Base-by-base conservation (phyloP, 2,888 invertebrate species). In the Coenonympha arcania region DNA sequence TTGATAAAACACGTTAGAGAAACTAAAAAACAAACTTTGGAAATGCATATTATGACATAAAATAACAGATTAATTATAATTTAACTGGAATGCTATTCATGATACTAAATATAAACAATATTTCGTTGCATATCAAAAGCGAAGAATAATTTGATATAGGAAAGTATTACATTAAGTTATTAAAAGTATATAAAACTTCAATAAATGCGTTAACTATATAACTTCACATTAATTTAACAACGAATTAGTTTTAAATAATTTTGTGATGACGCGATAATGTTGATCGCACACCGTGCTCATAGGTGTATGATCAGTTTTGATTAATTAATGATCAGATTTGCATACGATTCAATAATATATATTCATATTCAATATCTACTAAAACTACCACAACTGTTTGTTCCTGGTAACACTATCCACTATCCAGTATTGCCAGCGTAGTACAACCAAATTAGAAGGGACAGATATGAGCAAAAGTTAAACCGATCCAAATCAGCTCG, bases 121-220 rank as follows among this genome's bases (percentile, higher is more conserved):
- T 74, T n/a, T 79, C 79, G 79, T 79, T 79, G 79, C 76, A 76
- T 65, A 66, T 67, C 75, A 71, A 59, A 71, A 77, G 71, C 72
- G 61, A 69, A 66, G 66, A 68, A 65, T 54, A 56, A 62, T 11
- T 44, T 18, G 26, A 40, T 18, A 45, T 11, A 30, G 19, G 34
- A 26, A 28, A 44, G 31, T 28, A 39, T 15, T 34, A 39, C 15
- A 43, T 48, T 58, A 58, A 59, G 54, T 60, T 64, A 60, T 65
- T 58, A 57, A 50, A 59, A 54, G 42, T 55, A n/a, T n/a, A 57
- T 44, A 56, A 52, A 64, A 69, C 65, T 66, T 62, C 55, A 54
- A 54, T 57, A 56, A 43, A 58, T 52, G 50, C 50, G 46, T 44
- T 40, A 46, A 33, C 44, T 54, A 50, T 55, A 49, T 55, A 19